Conservation (phyloP, 2,113 vertebrate species). For the Etheostoma cragini region DNA sequence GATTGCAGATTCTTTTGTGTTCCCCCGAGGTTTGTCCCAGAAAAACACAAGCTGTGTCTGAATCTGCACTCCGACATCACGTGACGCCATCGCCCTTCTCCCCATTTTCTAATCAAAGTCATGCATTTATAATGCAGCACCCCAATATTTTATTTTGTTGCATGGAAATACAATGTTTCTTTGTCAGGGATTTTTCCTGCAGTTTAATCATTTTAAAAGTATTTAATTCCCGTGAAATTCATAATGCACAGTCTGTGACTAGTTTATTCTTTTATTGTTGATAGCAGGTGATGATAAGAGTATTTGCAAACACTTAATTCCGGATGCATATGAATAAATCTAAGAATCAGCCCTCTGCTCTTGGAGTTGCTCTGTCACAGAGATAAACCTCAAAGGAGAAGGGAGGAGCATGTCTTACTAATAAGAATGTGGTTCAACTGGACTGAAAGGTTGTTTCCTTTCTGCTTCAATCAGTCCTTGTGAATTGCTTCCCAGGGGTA, state of each 20-base stretch:
- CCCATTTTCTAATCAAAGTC: neutral
- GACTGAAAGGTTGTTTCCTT: slow-evolving; percentile 13
- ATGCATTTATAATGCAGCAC: slow-evolving; percentile 9
- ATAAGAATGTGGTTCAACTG: slow-evolving; percentile 55
- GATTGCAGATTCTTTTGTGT: slow-evolving; percentile 29
- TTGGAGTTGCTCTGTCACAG: slow-evolving; percentile 4
- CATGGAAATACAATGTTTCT: neutral
- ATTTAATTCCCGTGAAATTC: slow-evolving; percentile 11
- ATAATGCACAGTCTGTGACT: neutral
- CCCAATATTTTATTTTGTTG: slow-evolving; percentile 11
- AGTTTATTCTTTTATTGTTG: neutral
- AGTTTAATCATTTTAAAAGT: slow-evolving; percentile 3
- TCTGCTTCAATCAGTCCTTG: slow-evolving; percentile 24
- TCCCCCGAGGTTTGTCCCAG: slow-evolving; percentile 68
- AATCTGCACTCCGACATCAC: slow-evolving; percentile 16
- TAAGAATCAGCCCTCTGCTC: slow-evolving; percentile 25
- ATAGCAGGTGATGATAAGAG: neutral
- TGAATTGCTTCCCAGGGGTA: neutral
- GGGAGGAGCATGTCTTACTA: slow-evolving; percentile 7
- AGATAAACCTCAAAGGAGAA: slow-evolving; percentile 24
- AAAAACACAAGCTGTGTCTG: slow-evolving; percentile 66
- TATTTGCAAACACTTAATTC: slow-evolving; percentile 11
- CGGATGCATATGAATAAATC: neutral
- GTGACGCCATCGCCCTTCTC: neutral
- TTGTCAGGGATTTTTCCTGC: neutral